Evolutionary conservation across 2,888 invertebrate species (phyloP).

Genomic region (Gasteruption jaculator): DNA sequence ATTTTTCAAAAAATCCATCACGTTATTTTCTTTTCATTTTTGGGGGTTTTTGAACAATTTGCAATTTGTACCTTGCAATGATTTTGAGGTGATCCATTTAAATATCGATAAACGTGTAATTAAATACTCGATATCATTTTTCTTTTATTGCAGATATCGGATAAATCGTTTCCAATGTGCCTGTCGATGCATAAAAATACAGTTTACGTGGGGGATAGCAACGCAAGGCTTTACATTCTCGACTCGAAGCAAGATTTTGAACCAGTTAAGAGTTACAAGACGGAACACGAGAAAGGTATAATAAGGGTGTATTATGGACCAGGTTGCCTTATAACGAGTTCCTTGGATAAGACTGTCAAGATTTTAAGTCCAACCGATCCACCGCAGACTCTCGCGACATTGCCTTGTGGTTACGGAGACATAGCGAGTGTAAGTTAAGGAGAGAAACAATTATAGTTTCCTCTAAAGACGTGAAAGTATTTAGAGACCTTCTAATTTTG

Average conservation of each 20-base stretch:
- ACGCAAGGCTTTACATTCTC: conserved; percentile 37
- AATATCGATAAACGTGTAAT: background rate
- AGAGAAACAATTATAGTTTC: conserved; percentile 7
- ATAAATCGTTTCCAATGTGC: conserved; percentile 41
- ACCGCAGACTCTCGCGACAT: conserved; percentile 31
- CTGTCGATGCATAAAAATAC: conserved; percentile 34
- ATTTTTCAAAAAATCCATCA: background rate
- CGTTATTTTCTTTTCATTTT: background rate
- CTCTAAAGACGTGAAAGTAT: background rate
- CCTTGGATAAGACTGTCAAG: conserved; percentile 43
- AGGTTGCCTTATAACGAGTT: conserved; percentile 46
- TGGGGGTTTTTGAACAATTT: no score
- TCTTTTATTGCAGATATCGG: conserved; percentile 34
- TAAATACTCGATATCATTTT: background rate
- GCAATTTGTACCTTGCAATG: no score
- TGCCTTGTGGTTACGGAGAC: conserved; percentile 34
- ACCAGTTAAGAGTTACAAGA: conserved; percentile 34
- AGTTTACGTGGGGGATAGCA: conserved; percentile 39
- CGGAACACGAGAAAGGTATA: conserved; percentile 40
- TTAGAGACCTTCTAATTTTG: background rate
- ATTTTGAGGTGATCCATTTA: no score
- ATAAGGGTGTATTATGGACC: conserved; percentile 38
- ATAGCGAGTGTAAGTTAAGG: conserved; percentile 38
- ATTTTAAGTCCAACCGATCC: conserved; percentile 47
- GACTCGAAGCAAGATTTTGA: conserved; percentile 37